A percentile compares a stretch with the other conserved stretches of the same genome.
Conservation (phyloP, 1,140 invertebrate species). For the Plectrocnemia conspersa region DNA sequence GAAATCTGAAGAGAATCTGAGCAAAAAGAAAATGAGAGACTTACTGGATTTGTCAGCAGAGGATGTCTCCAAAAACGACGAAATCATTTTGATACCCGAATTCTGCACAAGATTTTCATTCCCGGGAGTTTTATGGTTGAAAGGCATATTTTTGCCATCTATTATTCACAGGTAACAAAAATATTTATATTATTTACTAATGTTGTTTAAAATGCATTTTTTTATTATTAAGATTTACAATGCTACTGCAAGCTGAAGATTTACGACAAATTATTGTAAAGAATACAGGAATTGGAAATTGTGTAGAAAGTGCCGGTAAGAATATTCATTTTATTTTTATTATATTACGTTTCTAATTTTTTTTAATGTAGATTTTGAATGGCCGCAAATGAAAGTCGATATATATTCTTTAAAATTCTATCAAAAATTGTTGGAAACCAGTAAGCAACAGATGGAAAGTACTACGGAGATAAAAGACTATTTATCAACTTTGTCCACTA, state of each 20-base stretch:
- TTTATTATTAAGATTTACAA: conserved; percentile 56
- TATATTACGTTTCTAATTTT: neutral
- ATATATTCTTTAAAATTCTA: neutral
- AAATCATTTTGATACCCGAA: conserved; percentile 80
- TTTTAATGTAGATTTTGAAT: neutral
- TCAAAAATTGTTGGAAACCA: neutral
- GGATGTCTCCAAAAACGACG: conserved; percentile 28
- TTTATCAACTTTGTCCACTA: neutral
- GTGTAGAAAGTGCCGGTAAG: neutral
- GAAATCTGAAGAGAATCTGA: neutral
- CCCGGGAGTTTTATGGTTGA: conserved; percentile 84
- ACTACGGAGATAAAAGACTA: too few relatives aligned
- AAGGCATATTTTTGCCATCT: conserved; percentile 82
- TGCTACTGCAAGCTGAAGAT: conserved; percentile 76
- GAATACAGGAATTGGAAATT: conserved; percentile 42
- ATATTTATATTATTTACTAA: conserved; percentile 3
- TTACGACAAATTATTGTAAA: conserved; percentile 59
- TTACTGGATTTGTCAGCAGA: conserved; percentile 37
- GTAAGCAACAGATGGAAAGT: neutral
- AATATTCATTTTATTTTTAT: neutral
- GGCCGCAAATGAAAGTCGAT: neutral
- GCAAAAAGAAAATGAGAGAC: conserved; percentile 14
- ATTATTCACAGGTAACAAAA: conserved; percentile 65
- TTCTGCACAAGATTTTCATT: conserved; percentile 81
- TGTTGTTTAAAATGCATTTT: conserved; percentile 19